phyloP scores from a whole-genome alignment of 2,113 vertebrate genomes.

The Psophia crepitans region DNA sequence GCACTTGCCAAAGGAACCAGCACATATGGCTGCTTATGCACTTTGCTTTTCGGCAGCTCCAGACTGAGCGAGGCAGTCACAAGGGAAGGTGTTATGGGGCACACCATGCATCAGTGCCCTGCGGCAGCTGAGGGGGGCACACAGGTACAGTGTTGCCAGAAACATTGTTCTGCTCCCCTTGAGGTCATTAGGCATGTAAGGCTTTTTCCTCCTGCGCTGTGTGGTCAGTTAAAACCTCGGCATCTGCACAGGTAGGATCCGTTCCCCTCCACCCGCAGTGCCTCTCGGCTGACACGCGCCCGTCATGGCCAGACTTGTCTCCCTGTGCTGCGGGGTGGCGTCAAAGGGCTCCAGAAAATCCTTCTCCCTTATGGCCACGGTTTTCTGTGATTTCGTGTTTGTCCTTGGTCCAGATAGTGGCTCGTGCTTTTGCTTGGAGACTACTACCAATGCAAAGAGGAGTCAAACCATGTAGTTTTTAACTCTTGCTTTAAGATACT shows the following conservation, averaged over 20 bases:
- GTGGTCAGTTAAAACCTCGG: background rate
- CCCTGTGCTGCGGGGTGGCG: background rate
- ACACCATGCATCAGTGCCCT: background rate
- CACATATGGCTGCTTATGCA: accelerated
- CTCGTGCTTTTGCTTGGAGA: background rate
- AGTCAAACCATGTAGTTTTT: background rate
- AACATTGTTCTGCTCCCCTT: background rate
- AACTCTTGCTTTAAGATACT: background rate
- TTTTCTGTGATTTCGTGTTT: background rate
- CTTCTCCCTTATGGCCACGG: background rate
- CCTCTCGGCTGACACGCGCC: background rate
- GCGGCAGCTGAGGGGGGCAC: background rate
- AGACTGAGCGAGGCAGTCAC: accelerated
- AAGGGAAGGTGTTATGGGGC: background rate
- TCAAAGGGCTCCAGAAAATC: accelerated
- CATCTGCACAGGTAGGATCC: background rate
- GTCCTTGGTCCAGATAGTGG: background rate
- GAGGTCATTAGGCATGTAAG: background rate
- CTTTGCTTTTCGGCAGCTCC: background rate
- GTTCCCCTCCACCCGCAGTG: background rate
- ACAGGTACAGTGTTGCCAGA: background rate
- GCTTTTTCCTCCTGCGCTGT: background rate
- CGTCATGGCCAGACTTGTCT: background rate
- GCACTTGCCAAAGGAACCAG: too few relatives aligned
- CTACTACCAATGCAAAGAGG: background rate